Percentiles rank a stretch among this genome's conserved stretches.
phyloP scores from a whole-genome alignment of 2,797 vertebrate genomes.

The Tangara arthus region DNA sequence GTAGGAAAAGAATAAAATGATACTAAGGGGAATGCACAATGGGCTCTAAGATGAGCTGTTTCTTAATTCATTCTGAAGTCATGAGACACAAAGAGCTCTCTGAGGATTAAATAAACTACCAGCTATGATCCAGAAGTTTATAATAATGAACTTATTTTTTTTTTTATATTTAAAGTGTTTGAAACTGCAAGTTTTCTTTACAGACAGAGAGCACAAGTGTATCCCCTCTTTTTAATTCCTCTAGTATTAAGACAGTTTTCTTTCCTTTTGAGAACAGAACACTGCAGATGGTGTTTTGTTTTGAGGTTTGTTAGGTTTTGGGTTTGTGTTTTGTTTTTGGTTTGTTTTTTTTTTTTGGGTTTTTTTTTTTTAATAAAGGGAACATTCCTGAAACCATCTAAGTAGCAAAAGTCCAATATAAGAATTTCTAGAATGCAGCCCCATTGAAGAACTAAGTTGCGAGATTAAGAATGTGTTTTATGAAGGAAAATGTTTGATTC shows the following conservation, averaged over 20 bases:
- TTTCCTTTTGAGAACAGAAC: not conserved
- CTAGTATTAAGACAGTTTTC: not conserved
- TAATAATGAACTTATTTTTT: not conserved
- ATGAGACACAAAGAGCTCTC: not conserved
- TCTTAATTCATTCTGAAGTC: not conserved
- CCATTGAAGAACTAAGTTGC: not conserved
- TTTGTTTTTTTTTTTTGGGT: no score
- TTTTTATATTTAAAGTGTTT: not conserved
- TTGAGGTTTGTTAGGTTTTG: not conserved
- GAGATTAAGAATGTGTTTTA: not conserved
- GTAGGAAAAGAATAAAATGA: not conserved
- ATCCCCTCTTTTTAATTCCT: not conserved
- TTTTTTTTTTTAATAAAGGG: not conserved
- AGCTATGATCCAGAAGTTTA: not conserved
- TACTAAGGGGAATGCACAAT: conserved; percentile 7
- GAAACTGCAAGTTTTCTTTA: not conserved
- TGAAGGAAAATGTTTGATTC: not conserved
- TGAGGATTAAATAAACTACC: not conserved
- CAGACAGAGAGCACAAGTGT: not conserved
- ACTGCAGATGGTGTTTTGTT: not conserved
- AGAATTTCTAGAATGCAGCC: not conserved
- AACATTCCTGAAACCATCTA: not conserved
- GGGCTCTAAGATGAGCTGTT: conserved; percentile 13
- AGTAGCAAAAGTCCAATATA: not conserved
- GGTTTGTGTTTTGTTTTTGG: no score